Percentiles rank a stretch among this genome's conserved stretches.
These are phyloP conservation scores for Pachycephala philippinensis DNA, from an alignment of 2,113 vertebrate genomes.

Conservation along the genomic window DNA sequence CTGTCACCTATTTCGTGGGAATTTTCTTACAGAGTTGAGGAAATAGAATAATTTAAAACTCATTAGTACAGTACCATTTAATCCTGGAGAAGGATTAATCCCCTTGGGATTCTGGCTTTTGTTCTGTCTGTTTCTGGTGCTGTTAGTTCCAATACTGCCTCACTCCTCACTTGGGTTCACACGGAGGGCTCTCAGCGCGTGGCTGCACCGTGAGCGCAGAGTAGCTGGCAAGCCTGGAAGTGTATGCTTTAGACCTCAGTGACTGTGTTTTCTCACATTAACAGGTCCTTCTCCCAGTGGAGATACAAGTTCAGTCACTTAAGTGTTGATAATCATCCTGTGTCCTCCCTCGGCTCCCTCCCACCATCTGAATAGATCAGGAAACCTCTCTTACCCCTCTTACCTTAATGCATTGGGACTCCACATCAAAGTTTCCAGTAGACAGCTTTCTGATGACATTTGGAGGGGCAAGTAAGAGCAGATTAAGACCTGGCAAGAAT, in stretches of 20 bases:
- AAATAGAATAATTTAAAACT: background rate
- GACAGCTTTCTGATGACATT: background rate
- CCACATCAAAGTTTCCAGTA: background rate
- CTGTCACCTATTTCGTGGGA: background rate
- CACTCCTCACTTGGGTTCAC: background rate
- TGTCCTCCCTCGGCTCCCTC: background rate
- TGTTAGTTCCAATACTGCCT: background rate
- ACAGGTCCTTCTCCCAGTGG: background rate
- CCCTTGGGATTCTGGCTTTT: background rate
- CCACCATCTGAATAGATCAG: background rate
- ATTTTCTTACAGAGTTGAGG: background rate
- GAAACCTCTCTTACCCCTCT: background rate
- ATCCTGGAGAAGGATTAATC: background rate
- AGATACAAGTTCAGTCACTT: background rate
- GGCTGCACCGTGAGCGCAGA: background rate
- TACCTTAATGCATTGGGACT: background rate
- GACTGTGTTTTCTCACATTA: accelerated
- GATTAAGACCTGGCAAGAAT: background rate
- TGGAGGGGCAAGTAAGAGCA: background rate
- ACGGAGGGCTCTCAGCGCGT: background rate
- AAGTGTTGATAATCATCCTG: background rate
- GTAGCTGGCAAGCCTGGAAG: background rate
- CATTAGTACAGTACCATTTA: background rate
- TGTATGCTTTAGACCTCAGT: background rate
- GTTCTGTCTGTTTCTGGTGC: background rate